phyloP scores from a whole-genome alignment of 2,888 invertebrate genomes.

The Tethea ocularis region DNA sequence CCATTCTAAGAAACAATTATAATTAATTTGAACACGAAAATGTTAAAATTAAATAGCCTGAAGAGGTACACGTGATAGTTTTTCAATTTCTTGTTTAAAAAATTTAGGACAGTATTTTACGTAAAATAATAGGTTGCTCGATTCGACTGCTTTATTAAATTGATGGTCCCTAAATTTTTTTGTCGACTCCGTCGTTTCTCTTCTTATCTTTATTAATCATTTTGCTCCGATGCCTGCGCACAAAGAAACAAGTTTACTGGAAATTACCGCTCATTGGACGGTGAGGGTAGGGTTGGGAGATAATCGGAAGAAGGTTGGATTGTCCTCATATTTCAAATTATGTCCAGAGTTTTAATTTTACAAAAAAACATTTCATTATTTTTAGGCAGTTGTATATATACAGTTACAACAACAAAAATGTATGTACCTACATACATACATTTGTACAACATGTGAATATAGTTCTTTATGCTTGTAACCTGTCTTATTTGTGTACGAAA shows the following conservation, averaged over 20 bases:
- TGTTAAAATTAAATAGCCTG: neutral
- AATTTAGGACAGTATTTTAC: neutral
- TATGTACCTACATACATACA: too few species aligned
- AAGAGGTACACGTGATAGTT: neutral
- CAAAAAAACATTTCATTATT: neutral
- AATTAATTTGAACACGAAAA: neutral
- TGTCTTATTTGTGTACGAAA: neutral
- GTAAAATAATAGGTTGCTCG: constrained; percentile 7
- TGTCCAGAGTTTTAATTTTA: neutral
- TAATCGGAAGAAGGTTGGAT: neutral
- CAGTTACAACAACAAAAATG: too few species aligned
- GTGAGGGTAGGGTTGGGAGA: constrained; percentile 5
- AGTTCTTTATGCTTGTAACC: too few species aligned
- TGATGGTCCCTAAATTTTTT: constrained; percentile 35
- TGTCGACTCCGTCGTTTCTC: constrained; percentile 20
- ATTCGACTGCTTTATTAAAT: constrained; percentile 37
- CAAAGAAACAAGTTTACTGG: constrained; percentile 40
- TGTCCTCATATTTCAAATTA: neutral
- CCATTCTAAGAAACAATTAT: neutral
- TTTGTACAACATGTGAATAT: too few species aligned
- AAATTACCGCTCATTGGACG: constrained; percentile 19
- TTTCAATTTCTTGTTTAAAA: neutral
- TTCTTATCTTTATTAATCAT: constrained; percentile 58
- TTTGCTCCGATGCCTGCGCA: constrained; percentile 49
- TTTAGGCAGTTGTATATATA: too few species aligned